Evolutionary conservation across 2,888 invertebrate species (phyloP), one percentile per base, ranked within the genome.

Genomic region (Lysandra coridon): DNA sequence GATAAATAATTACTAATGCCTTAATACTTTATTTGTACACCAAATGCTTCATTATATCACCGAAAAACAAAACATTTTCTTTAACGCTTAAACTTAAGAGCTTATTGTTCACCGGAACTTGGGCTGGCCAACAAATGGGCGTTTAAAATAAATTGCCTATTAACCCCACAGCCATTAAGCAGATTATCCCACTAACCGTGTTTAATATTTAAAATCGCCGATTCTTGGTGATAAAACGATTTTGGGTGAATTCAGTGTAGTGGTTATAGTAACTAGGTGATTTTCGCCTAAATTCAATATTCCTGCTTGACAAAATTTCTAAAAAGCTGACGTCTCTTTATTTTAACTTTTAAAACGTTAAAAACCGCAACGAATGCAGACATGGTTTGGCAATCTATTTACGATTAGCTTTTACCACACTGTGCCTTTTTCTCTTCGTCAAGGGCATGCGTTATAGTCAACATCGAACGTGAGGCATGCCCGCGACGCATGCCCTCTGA

Each of bases 111-210:
- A 69, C 5, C 33, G 33, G 69, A 69, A 69, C 33, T 33, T 37
- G 5, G 69, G 69, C 14, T 69, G 37, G 33, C 33, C 14, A 69
- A 69, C 69, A 37, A 69, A 69, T 69, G 69, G 69, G 14, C 69
- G 69, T 37, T 69, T 69, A 69, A 69, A 33, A 69, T 69, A 69
- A 69, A 69, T 37, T 33, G 33, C 33, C 69, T 37, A 37, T 69
- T 69, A 10, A 69, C 69, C 69, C 69, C 69, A 69, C 33, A 37
- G 14, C 69, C 17, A 37, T 69, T 69, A 69, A 37, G 33, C 33
- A 37, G 69, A 37, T 69, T 69, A 69, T 17, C 69, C 33, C 69
- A 37, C 17, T 69, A 33, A 69, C 69, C 64, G 23, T 69, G 17
- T 30, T 64, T 30, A 64, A 69, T 37, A 69, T 69, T 37, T 69